Evolutionary conservation across 2,888 invertebrate genomes (phyloP), one percentile per base, ranked within the genome.

Genomic region (Conchocele bisecta): DNA sequence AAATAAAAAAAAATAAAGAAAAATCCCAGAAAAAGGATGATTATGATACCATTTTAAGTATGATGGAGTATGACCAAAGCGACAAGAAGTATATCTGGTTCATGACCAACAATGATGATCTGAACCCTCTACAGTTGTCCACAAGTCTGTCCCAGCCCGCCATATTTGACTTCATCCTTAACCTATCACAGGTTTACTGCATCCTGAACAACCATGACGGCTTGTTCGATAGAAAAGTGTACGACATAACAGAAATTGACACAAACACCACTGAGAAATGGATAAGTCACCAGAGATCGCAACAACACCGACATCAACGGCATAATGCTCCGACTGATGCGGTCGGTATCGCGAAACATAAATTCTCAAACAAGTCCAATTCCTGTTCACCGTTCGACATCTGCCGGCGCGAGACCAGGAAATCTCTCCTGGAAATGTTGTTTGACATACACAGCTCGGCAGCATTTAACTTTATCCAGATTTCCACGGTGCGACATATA

Each of bases 241-340:
- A 79, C 59, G 86, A 86, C 57, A 80, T 86, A 24, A 83, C 85
- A 5, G 86, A 86, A 57, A 83, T 86, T 22, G 85, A 86, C 59
- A 81, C 83, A 13, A 67, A 83, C 13, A 71, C 82, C 3, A 79
- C 68, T 20, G 68, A 65, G 58, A 66, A 60, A 20, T 75, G 75
- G 78, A 56, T 65, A 3, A 24, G 28, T 20, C 53, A 64, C 39
- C 67, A 74, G 42, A 64, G 61, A 26, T 24, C 11, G 9, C 63
- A 50, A 15, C 24, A 50, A 28, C 64, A 56, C 22, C 39, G 71
- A 15, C 42, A 71, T 51, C 56, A 51, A 28, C 60, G 71, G 2
- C 74, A 77, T 29, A 56, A 68, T 15, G 58, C 73, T 7, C 77
- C 77, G 6, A 60, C 66, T 2, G 58, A 50, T 35, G 77, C 70